Evolutionary conservation across 2,113 vertebrate genomes (phyloP), one percentile per base, ranked within the genome.

Genomic region (Andinoacara biseriatus): DNA sequence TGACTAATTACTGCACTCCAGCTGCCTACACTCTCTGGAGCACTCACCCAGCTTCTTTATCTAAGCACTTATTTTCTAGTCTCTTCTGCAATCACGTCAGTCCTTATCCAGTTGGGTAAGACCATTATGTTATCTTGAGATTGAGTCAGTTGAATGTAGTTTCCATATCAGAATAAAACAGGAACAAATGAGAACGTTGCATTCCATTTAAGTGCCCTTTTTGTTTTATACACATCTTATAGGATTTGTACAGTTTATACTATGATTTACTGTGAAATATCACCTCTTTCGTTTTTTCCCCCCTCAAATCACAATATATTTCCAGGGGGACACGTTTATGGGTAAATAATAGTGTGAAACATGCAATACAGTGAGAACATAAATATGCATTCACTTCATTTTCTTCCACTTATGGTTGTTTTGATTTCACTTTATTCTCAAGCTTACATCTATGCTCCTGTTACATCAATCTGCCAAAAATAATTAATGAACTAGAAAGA

Each of bases 1-100:
- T 77, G 88, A 80, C 87, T 95, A 95, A 95, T 95, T 94, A 93
- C 89, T 89, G 87, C 89, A 87, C 87, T 84, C 72, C 87, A 90
- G 87, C 90, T 92, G 91, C 83, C 89, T 74, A 76, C 88, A 83
- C 82, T 86, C 83, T 78, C 61, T 17, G 2, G 4, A 77, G 80
- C 78, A 60, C 84, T 91, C 69, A 62, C 33, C 24, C 65, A 49
- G 78, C 75, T 58, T 83, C 81, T 91, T 49, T 52, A 60, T 65
- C 35, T 9, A 2, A 78, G 65, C 74, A 74, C 74, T 86, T 84
- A 46, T 62, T 40, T 49, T 75, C 63, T 22, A 60, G 72, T 40
- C 78, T 86, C 72, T 60, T 83, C 82, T 88, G 74, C 78, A 90
- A 88, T 89, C 87, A 82, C 56, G 24, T 52, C 72, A 20, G 65